These are phyloP conservation scores for Athalia rosae DNA, from an alignment of 2,888 invertebrate species.

Conservation along the genomic window DNA sequence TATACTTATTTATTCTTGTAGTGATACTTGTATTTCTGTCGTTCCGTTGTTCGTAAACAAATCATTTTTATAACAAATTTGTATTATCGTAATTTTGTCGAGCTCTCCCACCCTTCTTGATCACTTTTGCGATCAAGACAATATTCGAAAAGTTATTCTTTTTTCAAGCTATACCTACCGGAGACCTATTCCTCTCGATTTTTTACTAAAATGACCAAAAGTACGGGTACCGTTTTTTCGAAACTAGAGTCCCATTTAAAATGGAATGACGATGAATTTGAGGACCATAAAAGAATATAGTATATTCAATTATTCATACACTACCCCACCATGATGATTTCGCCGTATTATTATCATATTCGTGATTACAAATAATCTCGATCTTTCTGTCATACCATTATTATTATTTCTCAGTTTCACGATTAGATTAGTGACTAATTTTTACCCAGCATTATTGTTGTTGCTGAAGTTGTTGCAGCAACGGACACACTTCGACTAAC, in stretches of 20 bases:
- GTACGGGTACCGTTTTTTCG: too few species aligned
- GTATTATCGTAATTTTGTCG: neutral
- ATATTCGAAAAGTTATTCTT: neutral
- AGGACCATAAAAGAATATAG: neutral
- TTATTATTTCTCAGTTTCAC: slow-evolving; percentile 1
- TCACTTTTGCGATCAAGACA: neutral
- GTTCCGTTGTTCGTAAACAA: neutral
- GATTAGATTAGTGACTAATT: neutral
- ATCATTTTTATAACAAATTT: neutral
- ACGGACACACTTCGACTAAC: slow-evolving; percentile 75
- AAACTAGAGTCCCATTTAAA: neutral
- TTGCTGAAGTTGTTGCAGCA: slow-evolving; percentile 69
- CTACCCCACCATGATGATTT: slow-evolving; percentile 9
- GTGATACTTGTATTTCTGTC: too few species aligned
- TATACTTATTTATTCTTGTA: too few species aligned
- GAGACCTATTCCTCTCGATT: too few species aligned
- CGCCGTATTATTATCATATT: slow-evolving; percentile 7
- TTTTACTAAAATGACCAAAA: too few species aligned
- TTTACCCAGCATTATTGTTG: slow-evolving; percentile 61
- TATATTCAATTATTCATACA: neutral
- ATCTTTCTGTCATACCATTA: slow-evolving; percentile 10
- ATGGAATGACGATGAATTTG: slow-evolving; percentile 1
- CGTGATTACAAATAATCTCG: neutral
- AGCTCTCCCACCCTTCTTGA: neutral
- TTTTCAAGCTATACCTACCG: neutral